A percentile compares a stretch with the other conserved stretches of the same genome.
Evolutionary conservation across 1,140 invertebrate genomes (phyloP).

Genomic region (Anagrus nilaparvatae): DNA sequence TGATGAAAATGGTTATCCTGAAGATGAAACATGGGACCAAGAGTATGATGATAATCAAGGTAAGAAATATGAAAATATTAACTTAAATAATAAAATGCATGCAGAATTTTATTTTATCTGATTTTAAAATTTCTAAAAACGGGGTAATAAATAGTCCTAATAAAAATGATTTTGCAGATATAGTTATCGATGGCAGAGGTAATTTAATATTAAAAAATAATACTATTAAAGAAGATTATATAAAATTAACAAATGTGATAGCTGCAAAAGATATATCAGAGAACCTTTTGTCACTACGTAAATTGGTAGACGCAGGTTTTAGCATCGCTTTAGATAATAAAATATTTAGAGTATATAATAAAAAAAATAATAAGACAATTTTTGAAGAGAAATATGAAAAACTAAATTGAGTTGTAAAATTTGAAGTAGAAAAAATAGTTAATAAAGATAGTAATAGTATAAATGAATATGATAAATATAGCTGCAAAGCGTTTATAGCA

Average conservation of each 20-base stretch:
- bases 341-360: constrained; percentile 15
- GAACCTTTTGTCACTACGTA: constrained; percentile 15
- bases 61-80: no score
- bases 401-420: constrained; percentile 16
- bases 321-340: constrained; percentile 16
- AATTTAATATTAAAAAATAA: constrained; percentile 15
- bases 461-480: not conserved
- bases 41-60: no score
- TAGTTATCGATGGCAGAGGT: constrained; percentile 16
- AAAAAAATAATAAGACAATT: constrained; percentile 14
- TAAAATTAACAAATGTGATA: constrained; percentile 19
- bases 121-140: constrained; percentile 13
- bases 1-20: no score
- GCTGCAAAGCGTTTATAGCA: not conserved
- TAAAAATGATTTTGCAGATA: constrained; percentile 17
- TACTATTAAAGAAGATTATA: constrained; percentile 2
- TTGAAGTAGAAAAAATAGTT: constrained; percentile 9
- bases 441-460: not conserved
- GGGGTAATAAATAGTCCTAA: constrained; percentile 17
- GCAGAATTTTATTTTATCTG: constrained; percentile 11
- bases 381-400: constrained; percentile 16
- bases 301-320: constrained; percentile 17
- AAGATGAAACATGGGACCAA: no score
- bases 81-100: no score
- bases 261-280: constrained; percentile 19